Percentiles rank a stretch among this genome's conserved stretches.
Conservation (phyloP, 2,113 vertebrate species). For the Castor canadensis region DNA sequence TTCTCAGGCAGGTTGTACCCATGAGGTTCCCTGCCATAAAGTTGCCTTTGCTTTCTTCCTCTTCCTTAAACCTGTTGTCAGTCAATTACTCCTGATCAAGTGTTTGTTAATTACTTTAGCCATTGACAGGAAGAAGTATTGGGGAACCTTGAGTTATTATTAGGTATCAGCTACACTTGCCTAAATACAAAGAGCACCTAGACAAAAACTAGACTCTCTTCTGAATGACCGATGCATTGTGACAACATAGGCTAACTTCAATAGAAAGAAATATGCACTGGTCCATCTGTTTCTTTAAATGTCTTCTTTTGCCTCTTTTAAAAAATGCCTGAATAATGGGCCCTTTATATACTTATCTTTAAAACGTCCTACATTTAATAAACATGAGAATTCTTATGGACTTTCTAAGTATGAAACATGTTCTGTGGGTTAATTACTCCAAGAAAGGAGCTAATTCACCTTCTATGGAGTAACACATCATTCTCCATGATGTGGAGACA, state of each 20-base stretch:
- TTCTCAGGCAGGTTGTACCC: neutral
- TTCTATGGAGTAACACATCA: neutral
- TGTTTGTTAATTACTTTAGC: neutral
- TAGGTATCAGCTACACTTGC: neutral
- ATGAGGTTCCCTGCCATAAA: neutral
- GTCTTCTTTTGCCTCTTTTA: slow-evolving; percentile 20
- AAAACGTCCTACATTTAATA: neutral
- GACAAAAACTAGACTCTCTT: neutral
- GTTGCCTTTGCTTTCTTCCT: neutral
- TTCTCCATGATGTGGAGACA: too few relatives aligned
- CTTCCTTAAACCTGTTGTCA: neutral
- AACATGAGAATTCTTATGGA: neutral
- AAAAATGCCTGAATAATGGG: neutral
- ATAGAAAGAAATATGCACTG: neutral
- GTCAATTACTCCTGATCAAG: neutral
- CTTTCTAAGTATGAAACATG: slow-evolving; percentile 15
- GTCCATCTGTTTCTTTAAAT: slow-evolving; percentile 28
- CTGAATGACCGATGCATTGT: neutral
- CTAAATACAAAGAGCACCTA: neutral
- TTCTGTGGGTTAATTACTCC: neutral
- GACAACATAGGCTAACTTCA: neutral
- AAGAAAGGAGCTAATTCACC: neutral
- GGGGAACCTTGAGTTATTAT: neutral
- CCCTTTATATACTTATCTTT: slow-evolving; percentile 26
- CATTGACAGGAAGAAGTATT: neutral